Base-by-base conservation (phyloP, 2,113 vertebrate species). In the Petrocephalus zakoni region DNA sequence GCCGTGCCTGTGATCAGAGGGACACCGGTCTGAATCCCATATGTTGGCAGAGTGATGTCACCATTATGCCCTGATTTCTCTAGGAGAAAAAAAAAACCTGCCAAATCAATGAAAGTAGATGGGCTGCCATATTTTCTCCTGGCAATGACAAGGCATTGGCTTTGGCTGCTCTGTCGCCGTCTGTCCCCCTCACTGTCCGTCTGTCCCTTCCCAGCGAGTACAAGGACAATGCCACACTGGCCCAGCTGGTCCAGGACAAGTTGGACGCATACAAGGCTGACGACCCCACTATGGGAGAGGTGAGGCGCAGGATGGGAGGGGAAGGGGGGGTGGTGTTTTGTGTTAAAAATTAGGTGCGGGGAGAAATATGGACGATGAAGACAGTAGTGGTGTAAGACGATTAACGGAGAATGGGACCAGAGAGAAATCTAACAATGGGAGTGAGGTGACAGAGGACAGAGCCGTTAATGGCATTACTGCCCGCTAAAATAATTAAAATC, bases 191-290 rank as follows among this genome's bases (percentile, higher is more conserved):
- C 81, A 13, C 56, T 34, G 19, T 72, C 52, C 25, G 10, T 19
- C 46, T 78, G 25, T 88, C 72, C 29, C 17, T 64, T 13, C 75
- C 64, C 34, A 96, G 96, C 88, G 96, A 96, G 89, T 95, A 96
- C 91, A 98, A 99, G 95, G 98, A 99, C 95, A 99, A 97, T 1
- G 97, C 96, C 46, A 93, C 97, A 93, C 95, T 99, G 92, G 97
- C 98, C 0, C 98, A 99, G 94, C 96, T 99, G 92, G 96, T 99
- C 87, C 98, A 99, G 93, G 98, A 99, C 94, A 99, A 99, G 92
- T 95, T 99, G n/a, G 98, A 99, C 0, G 97, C 97, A 37, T 99
- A 99, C 93, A 99, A 99, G 93, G 98, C 98, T 1, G 98, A 99
- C 4, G 98, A 99, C 92, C 98, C 98, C 61, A 97, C 97, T 34